Percentiles rank a stretch among this genome's conserved stretches.
These are phyloP conservation scores for Lucifuga dentata DNA, from an alignment of 2,113 vertebrate species.

Conservation along the genomic window DNA sequence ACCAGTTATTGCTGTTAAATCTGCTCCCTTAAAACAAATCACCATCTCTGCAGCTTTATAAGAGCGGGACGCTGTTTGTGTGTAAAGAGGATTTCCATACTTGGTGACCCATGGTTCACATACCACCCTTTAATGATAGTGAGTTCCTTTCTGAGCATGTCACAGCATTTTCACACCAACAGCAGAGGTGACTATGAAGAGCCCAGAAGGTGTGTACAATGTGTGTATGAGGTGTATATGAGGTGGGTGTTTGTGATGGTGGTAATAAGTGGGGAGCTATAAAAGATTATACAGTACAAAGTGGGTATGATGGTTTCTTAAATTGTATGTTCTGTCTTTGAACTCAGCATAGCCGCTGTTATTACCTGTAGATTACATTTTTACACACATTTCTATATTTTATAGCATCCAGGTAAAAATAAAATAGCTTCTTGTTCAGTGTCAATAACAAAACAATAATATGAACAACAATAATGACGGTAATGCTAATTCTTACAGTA, in stretches of 20 bases:
- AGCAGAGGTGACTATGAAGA: conserved; percentile 16
- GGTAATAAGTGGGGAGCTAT: no score
- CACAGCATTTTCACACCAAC: conserved; percentile 27
- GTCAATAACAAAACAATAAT: not conserved
- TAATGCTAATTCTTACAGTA: not conserved
- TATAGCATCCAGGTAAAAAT: no score
- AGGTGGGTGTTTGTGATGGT: not conserved
- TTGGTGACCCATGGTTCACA: conserved; percentile 42
- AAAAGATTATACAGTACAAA: no score
- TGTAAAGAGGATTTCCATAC: conserved; percentile 27
- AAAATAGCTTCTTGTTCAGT: not conserved
- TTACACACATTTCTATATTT: no score
- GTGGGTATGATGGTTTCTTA: no score
- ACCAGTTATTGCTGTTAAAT: not conserved
- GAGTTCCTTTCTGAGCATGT: conserved; percentile 21
- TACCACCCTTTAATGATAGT: conserved; percentile 3
- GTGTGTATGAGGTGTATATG: not conserved
- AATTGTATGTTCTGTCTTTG: no score
- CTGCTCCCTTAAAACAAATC: no score
- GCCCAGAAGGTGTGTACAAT: conserved; percentile 54
- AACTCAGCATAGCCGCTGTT: no score
- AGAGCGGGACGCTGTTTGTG: not conserved
- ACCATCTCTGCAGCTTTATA: no score
- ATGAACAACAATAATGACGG: not conserved
- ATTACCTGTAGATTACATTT: no score